phyloP scores from a whole-genome alignment of 1,140 invertebrate species.

The Doryteuthis pealeii region DNA sequence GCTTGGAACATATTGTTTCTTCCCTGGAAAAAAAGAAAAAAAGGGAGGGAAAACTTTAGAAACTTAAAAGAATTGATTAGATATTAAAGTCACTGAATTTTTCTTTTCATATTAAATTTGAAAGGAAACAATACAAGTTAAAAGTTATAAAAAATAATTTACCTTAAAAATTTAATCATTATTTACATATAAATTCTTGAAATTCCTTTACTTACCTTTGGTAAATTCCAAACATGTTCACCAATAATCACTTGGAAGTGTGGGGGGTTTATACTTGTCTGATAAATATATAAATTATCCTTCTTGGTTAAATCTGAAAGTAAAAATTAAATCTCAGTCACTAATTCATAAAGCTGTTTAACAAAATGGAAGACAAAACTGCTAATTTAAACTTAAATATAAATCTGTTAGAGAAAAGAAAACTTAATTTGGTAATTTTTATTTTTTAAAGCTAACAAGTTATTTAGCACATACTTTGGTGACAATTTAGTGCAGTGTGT shows the following conservation, averaged over 20 bases:
- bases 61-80: not conserved
- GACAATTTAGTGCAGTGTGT: too few species aligned
- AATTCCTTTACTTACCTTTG: slow-evolving; percentile 66
- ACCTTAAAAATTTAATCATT: too few species aligned
- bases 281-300: slow-evolving; percentile 57
- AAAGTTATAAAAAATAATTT: too few species aligned
- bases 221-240: slow-evolving; percentile 68
- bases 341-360: not conserved
- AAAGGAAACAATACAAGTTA: too few species aligned
- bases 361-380: not conserved
- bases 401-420: not conserved
- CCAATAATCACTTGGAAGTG: slow-evolving; percentile 72
- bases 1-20: slow-evolving; percentile 82
- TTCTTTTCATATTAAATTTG: too few species aligned
- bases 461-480: too few species aligned
- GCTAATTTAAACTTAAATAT: not conserved
- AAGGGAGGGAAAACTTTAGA: not conserved
- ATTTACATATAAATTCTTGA: too few species aligned
- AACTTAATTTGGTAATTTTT: too few species aligned
- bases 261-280: slow-evolving; percentile 68
- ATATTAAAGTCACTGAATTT: too few species aligned
- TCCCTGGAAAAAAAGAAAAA: slow-evolving; percentile 66
- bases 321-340: not conserved
- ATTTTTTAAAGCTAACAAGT: too few species aligned
- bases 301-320: slow-evolving; percentile 48